Base-by-base conservation (phyloP, 2,113 vertebrate species). In the Rallus limicola region DNA sequence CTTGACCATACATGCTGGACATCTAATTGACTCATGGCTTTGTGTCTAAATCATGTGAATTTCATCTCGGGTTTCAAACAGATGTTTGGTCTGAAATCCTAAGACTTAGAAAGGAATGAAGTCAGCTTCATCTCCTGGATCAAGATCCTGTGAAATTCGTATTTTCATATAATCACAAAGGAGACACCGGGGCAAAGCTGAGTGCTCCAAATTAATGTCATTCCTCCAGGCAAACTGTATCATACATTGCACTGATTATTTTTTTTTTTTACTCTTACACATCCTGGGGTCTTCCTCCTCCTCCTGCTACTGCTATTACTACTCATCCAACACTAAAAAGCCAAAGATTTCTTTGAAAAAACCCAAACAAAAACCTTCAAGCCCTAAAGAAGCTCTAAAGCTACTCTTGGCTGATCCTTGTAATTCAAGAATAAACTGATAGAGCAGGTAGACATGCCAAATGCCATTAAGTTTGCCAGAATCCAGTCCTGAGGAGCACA, bases 11-110 rank as follows among this genome's bases (percentile, higher is more conserved):
- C 77, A 55, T 75, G 82, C 80, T 96, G 95, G 95, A 96, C 90
- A 93, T 90, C 72, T 89, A 84, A 90, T 87, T 94, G 80, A 79
- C 88, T 95, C 62, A 71, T 71, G 76, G 24, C 65, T 93, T 93
- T 91, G 38, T 56, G 83, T 95, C 80, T 93, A 88, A 92, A 90
- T 90, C 80, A 82, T 65, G 69, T 82, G 90, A 92, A 91, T 88
- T 96, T 88, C 65, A 62, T 92, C 90, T 96, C 92, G 53, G 84
- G 93, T 97, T 96, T 96, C 95, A 94, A 96, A 84, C 95, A 96
- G 95, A 96, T 94, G 93, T 95, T 95, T 87, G 69, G 53, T 95
- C 84, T 95, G 93, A 91, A 95, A 93, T 83, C 74, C 74, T 38
- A 40, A 68, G 80, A 93, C 72, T 95, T 92, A 94, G 82, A 95